Base-by-base conservation (phyloP, 1,140 invertebrate genomes). In the Drosophila saltans region DNA sequence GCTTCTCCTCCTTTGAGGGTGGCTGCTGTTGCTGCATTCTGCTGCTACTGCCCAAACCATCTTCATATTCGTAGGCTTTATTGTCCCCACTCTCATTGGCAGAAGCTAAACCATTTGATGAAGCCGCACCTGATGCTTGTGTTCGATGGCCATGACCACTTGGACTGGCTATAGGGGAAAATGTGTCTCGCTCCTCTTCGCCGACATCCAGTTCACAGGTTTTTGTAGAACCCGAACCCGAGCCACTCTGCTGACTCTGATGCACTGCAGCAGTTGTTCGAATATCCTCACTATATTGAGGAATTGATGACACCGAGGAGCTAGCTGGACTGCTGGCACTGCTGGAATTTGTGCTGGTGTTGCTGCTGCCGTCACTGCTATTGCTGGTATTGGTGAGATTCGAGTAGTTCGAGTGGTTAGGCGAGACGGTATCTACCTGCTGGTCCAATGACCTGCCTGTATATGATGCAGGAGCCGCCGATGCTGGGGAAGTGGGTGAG, bases 1-100 rank as follows among this genome's bases (percentile, higher is more conserved):
- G 95, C 75, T 95, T 95, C 72, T 96, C 95, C 89, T 95, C 95
- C 81, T 95, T 95, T 5, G 94, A 94, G 26, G 93, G 92, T 10
- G 89, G 80, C 30, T 83, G 70, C 28, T 80, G 28, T 45, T 59
- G 28, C 30, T 43, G 39, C 7, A 28, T 33, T 55, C 30, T 52
- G 33, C 39, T 48, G 48, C 55, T 55, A 59, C 43, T 69, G 39
- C 72, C 55, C 10, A 57, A 33, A 2, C 21, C 45, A 52, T 52
- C 45, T 9, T 52, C 45, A 10, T 26, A 52, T 24, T 52, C 45
- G 7, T 52, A 52, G 8, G 24, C 45, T 26, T 52, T 52, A 26
- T 75, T 75, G 57, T 75, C 73, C 52, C 75, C 48, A 5, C 55
- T 69, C n/a, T 43, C 66, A 59, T 58, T 69, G 30, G 39, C 69